These are phyloP conservation scores for Mactromeris polynyma DNA, from an alignment of 2,888 invertebrate genomes.

Conservation along the genomic window DNA sequence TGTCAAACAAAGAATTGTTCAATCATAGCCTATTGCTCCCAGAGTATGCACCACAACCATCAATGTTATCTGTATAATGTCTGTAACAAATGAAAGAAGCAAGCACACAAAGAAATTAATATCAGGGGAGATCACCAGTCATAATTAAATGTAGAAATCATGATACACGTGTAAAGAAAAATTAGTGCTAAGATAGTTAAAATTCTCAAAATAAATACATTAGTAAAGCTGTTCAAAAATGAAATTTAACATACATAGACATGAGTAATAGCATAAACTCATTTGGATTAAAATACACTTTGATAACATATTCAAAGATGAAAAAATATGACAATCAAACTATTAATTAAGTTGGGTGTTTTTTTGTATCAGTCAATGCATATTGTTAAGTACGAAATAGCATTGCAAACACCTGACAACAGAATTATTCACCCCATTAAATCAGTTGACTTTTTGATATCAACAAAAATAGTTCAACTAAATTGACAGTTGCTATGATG, in stretches of 20 bases:
- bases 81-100: not conserved
- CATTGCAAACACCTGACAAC: not conserved
- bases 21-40: too few species aligned
- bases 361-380: not conserved
- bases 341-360: too few species aligned
- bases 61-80: not conserved
- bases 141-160: too few species aligned
- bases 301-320: too few species aligned
- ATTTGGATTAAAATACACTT: too few species aligned
- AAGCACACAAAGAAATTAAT: not conserved
- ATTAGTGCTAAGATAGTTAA: too few species aligned
- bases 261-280: too few species aligned
- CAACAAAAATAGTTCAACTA: constrained; percentile 17
- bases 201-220: too few species aligned
- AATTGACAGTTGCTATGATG: constrained; percentile 40
- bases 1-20: too few species aligned
- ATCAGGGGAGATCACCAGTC: not conserved
- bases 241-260: not conserved
- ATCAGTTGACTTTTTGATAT: not conserved
- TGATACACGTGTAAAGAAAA: too few species aligned
- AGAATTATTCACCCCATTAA: not conserved
- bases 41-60: not conserved
- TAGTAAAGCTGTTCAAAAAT: not conserved
- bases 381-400: not conserved
- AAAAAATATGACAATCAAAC: too few species aligned